Base-by-base conservation (phyloP, 2,113 vertebrate genomes). In the Platichthys flesus region DNA sequence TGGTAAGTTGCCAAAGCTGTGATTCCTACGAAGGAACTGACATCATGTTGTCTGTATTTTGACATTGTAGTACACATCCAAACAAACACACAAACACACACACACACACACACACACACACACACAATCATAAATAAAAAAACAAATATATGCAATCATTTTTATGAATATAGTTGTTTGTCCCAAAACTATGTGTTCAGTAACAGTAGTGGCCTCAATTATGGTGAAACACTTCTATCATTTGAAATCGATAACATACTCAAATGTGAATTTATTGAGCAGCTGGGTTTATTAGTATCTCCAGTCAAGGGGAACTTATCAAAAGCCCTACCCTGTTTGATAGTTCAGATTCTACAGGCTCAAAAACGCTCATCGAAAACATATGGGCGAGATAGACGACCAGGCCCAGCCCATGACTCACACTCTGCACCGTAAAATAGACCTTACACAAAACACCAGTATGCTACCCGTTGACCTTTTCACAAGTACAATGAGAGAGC, bases 401-500 rank as follows among this genome's bases (percentile, higher is more conserved):
- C 26, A n/a, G 20, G 37, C 0, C 57, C 3, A 37, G 42, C 15
- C 21, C 55, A 15, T 58, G 49, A 78, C 61, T 78, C 78, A 66
- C 40, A 61, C 37, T 57, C 78, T 37, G 40, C 9, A 64, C 35
- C 4, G 7, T 65, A 23, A 69, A 55, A 56, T 3, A 72, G 52
- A 72, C 47, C 37, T 71, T 57, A 79, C 15, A 78, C 16, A 76
- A 69, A 58, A 79, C 28, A 64, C 5, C 28, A 49, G 18, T 42
- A 24, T 5, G 10, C 61, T 66, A 62, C 37, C 28, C 26, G 6
- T 45, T 84, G 79, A 86, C 83, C 67, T 83, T 82, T 77, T 71
- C 35, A 51, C 5, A 3, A 71, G 59, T 14, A 54, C 65, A 79
- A 45, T 42, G 52, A 80, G 14, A 82, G n/a, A 82, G 51, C 68